These are phyloP conservation scores for Saimiri boliviensis DNA, from an alignment of 2,113 vertebrate species.

Conservation along the genomic window DNA sequence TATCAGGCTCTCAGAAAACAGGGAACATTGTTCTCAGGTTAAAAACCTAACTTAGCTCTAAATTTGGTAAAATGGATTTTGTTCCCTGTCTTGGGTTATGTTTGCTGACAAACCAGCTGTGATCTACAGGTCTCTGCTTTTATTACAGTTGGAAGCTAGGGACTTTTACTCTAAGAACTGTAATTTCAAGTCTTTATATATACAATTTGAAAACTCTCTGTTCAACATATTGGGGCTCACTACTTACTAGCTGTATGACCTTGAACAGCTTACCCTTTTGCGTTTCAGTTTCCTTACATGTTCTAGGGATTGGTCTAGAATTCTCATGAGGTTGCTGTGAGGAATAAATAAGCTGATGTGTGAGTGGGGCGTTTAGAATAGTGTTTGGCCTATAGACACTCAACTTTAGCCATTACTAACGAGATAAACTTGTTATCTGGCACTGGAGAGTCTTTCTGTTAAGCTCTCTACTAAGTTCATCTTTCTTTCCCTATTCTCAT, in stretches of 20 bases:
- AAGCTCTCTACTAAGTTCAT: background rate
- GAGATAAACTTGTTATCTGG: background rate
- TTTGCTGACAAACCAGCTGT: background rate
- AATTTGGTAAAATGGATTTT: constrained; percentile 25
- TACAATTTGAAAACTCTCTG: constrained; percentile 10
- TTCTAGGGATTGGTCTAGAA: background rate
- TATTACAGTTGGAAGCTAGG: background rate
- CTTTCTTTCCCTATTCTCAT: background rate
- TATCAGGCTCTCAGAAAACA: background rate
- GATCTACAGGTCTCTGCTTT: background rate
- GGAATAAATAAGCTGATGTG: background rate
- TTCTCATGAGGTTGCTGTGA: background rate
- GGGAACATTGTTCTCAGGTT: background rate
- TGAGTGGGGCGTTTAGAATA: background rate
- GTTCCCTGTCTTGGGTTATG: background rate
- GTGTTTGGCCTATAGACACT: background rate
- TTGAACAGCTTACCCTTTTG: background rate
- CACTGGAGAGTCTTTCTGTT: background rate
- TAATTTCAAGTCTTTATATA: constrained; percentile 23
- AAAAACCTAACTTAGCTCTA: background rate
- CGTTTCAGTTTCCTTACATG: background rate
- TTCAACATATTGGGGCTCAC: background rate
- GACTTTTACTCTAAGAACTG: constrained; percentile 25
- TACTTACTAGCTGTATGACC: background rate
- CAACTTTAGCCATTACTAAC: background rate